Evolutionary conservation across 1,140 invertebrate genomes (phyloP), one percentile per base, ranked within the genome.

Genomic region (Drosophila sp.): DNA sequence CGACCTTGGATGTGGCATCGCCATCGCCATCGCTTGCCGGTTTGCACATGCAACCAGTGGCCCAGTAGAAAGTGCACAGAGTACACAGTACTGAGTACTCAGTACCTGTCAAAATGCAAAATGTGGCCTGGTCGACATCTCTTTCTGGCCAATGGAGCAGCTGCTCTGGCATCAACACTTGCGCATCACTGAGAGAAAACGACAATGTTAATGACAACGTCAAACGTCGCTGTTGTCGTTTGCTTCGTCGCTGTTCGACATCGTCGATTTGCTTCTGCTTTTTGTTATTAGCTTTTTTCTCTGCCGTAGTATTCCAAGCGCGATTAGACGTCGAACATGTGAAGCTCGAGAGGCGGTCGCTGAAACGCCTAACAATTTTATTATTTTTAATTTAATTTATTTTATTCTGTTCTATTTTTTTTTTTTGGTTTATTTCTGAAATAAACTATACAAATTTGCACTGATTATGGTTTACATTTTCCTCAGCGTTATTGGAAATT

Each of bases 261-360:
- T 65, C 78, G 58, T 56, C 62, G 43, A 48, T 51, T 53, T 45
- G 38, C 41, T 75, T 78, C 67, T n/a, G n/a, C n/a, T n/a, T 73
- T 84, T 67, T 71, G 7, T 51, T 64, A 36, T 36, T 36, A 53
- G 48, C 58, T 70, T 51, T 32, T 38, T 67, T 32, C 46, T 50
- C 9, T 48, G 9, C 9, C 66, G 67, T 89, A 91, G 90, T 91
- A 82, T 81, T 89, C 83, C 80, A 91, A 91, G 78, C 90, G 87
- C 90, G 90, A 91, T 91, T 91, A 91, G 69, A 90, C 90, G 90
- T 76, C 87, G 69, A 91, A 90, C 90, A 91, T 91, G 90, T 91
- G 82, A 91, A 91, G 75, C 89, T 80, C 72, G 71, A 73, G 57
- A 66, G 73, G 64, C 63, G 53, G 29, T 57, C 57, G 50, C 36